Conservation (phyloP, 2,797 vertebrate genomes). For the Dallia pectoralis region DNA sequence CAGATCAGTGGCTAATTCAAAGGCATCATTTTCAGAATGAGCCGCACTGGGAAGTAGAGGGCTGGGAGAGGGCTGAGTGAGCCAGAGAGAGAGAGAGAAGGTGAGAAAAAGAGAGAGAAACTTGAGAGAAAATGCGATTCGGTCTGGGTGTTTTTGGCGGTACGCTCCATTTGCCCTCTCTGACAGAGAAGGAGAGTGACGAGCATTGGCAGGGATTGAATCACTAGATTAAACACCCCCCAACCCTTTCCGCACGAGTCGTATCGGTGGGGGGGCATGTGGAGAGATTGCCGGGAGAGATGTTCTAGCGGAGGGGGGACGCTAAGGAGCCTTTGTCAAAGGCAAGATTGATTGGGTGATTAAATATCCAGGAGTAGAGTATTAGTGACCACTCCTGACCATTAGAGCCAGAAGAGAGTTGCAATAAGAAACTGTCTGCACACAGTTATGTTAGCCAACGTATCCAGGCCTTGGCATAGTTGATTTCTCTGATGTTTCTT, state of each 20-base stretch:
- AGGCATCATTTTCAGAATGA: constrained; percentile 52
- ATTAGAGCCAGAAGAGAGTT: constrained; percentile 62
- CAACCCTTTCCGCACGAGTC: constrained; percentile 39
- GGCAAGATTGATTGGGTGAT: constrained; percentile 80
- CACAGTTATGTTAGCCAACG: constrained; percentile 1
- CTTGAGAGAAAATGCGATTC: constrained; percentile 73
- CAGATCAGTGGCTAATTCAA: constrained; percentile 48
- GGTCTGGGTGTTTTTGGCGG: constrained; percentile 70
- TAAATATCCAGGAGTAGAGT: constrained; percentile 75
- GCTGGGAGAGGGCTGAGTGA: background rate
- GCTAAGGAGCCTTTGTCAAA: constrained; percentile 74
- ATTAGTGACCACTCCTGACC: constrained; percentile 73
- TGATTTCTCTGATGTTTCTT: background rate
- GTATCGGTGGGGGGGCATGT: constrained; percentile 65
- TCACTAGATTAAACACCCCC: constrained; percentile 80
- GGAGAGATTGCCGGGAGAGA: constrained; percentile 72
- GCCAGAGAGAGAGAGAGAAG: constrained; percentile 39
- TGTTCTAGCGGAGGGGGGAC: constrained; percentile 69
- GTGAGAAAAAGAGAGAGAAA: constrained; percentile 39
- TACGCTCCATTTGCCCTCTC: constrained; percentile 76
- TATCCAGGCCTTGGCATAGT: background rate
- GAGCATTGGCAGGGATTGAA: constrained; percentile 77
- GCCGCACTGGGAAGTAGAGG: constrained; percentile 3
- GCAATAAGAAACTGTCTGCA: constrained; percentile 51
- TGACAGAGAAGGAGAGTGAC: constrained; percentile 71